phyloP scores from a whole-genome alignment of 2,113 vertebrate species.

The Urocitellus parryii region DNA sequence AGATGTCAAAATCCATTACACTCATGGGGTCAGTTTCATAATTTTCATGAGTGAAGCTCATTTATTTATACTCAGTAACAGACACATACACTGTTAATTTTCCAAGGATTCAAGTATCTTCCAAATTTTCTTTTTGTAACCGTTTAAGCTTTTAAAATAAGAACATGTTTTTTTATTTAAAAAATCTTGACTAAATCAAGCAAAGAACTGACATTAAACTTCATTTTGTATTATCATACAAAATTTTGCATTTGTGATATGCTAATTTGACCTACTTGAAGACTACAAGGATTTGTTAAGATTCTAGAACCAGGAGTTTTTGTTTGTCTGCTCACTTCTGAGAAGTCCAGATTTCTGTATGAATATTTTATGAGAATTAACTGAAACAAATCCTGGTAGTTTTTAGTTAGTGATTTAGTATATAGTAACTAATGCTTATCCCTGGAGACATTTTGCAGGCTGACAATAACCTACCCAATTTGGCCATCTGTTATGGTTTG shows the following conservation, averaged over 20 bases:
- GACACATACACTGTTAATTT: conserved; percentile 54
- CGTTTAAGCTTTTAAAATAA: not conserved
- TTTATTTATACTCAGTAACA: not conserved
- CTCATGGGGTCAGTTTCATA: conserved; percentile 7
- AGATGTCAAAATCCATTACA: conserved; percentile 58
- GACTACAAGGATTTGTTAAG: not conserved
- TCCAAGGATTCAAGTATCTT: not conserved
- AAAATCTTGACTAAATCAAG: conserved; percentile 24
- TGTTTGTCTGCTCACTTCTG: not conserved
- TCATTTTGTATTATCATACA: not conserved
- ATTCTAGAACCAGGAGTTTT: not conserved
- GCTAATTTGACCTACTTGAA: conserved; percentile 10
- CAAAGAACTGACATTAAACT: not conserved
- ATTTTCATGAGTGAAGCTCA: conserved; percentile 65
- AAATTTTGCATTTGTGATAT: not conserved
- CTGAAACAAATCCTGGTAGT: not conserved
- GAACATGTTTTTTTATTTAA: not conserved
- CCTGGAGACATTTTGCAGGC: not conserved
- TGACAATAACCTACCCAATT: not conserved
- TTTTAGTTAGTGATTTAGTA: not conserved
- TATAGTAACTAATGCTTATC: not conserved
- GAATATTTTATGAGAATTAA: conserved; percentile 48
- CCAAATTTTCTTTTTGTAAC: conserved; percentile 31
- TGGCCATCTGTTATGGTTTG: not conserved
- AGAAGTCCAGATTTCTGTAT: not conserved